A percentile compares a stretch with the other conserved stretches of the same genome.
Conservation (phyloP, 2,888 invertebrate genomes). For the Hemicrepidius hirtus region DNA sequence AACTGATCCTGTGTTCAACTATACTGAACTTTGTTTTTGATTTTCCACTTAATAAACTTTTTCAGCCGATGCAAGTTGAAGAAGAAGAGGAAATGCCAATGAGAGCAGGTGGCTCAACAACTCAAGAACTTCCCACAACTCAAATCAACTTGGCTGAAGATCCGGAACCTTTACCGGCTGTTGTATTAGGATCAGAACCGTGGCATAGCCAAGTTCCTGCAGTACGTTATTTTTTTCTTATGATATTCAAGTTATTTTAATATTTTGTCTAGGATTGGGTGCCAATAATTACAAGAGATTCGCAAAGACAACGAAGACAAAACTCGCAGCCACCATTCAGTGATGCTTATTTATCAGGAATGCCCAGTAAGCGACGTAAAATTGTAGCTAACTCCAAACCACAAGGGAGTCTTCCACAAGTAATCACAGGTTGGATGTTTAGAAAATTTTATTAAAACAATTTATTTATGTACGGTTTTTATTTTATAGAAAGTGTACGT, state of each 20-base stretch:
- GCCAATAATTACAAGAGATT: slow-evolving; percentile 89
- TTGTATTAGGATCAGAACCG: slow-evolving; percentile 75
- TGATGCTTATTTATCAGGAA: slow-evolving; percentile 92
- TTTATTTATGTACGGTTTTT: slow-evolving; percentile 24
- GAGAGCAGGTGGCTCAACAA: slow-evolving; percentile 60
- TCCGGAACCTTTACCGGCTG: slow-evolving; percentile 72
- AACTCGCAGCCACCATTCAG: slow-evolving; percentile 80
- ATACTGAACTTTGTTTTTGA: too few species aligned
- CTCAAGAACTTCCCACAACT: slow-evolving; percentile 51
- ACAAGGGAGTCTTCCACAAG: slow-evolving; percentile 70
- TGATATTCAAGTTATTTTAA: slow-evolving; percentile 5
- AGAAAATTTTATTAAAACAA: too few species aligned
- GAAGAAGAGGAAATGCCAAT: slow-evolving; percentile 49
- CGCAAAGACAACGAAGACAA: slow-evolving; percentile 81
- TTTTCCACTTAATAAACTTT: too few species aligned
- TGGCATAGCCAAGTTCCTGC: slow-evolving; percentile 80
- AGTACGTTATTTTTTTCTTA: slow-evolving; percentile 63
- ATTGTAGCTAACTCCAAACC: slow-evolving; percentile 74
- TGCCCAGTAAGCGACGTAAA: slow-evolving; percentile 92
- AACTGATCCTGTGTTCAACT: too few species aligned
- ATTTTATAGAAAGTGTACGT: slow-evolving; percentile 66
- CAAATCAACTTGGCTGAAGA: slow-evolving; percentile 61
- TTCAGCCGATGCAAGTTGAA: slow-evolving; percentile 75
- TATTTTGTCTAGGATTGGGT: slow-evolving; percentile 82
- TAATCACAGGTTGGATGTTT: slow-evolving; percentile 67